Percentiles rank a stretch among this genome's conserved stretches.
These are phyloP conservation scores for Phthorimaea operculella DNA, from an alignment of 1,140 invertebrate species.

Conservation along the genomic window DNA sequence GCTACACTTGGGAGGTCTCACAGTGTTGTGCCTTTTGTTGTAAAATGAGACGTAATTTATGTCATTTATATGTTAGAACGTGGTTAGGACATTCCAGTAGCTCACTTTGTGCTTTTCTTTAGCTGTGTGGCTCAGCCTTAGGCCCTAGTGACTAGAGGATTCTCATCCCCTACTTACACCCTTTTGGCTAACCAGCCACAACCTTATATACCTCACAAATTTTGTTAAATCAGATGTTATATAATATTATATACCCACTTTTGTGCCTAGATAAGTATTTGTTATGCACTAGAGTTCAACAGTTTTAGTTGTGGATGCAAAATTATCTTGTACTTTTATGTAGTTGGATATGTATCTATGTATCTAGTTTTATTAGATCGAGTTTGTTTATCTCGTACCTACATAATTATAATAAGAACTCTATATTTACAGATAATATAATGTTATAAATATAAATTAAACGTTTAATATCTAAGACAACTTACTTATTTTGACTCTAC, in stretches of 20 bases:
- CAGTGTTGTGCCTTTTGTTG: conserved; percentile 62
- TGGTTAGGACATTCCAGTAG: conserved; percentile 64
- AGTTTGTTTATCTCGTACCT: conserved; percentile 58
- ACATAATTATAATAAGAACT: conserved; percentile 59
- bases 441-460: conserved; percentile 67
- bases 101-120: conserved; percentile 40
- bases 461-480: conserved; percentile 51
- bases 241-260: conserved; percentile 54
- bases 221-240: conserved; percentile 59
- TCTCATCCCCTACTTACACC: neutral
- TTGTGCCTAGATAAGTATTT: conserved; percentile 54
- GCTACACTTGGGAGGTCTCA: conserved; percentile 49
- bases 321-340: conserved; percentile 41
- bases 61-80: conserved; percentile 32
- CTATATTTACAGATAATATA: conserved; percentile 68
- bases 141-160: neutral
- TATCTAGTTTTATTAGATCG: conserved; percentile 51
- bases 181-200: conserved; percentile 1
- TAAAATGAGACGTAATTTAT: conserved; percentile 44
- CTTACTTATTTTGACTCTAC: conserved; percentile 10
- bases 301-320: conserved; percentile 46
- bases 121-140: neutral
- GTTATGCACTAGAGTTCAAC: conserved; percentile 48
- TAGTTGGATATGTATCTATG: conserved; percentile 51
- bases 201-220: conserved; percentile 47